Conservation (phyloP, 2,797 vertebrate genomes). For the Semaprochilodus insignis region DNA sequence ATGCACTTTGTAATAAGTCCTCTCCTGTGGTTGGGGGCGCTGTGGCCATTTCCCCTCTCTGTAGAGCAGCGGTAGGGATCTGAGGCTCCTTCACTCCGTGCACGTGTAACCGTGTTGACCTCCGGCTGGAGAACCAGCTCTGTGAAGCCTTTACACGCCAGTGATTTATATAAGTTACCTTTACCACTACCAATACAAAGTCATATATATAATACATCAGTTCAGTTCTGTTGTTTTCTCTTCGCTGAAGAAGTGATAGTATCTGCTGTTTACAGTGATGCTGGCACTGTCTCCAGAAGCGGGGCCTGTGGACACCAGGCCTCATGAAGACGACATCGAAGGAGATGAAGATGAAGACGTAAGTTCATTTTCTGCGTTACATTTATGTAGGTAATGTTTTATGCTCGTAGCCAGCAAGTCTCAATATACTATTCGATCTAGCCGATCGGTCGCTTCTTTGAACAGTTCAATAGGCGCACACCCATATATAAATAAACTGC, state of each 20-base stretch:
- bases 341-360: conserved; percentile 83
- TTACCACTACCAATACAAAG: neutral
- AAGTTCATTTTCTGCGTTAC: neutral
- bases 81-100: conserved; percentile 60
- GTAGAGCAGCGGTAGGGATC: conserved; percentile 45
- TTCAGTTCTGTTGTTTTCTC: neutral
- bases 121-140: conserved; percentile 61
- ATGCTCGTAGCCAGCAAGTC: too few species aligned
- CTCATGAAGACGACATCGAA: conserved; percentile 80
- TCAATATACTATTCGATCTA: too few species aligned
- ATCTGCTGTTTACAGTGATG: conserved; percentile 58
- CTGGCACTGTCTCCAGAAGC: conserved; percentile 78
- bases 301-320: conserved; percentile 76
- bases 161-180: conserved; percentile 24
- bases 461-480: too few species aligned
- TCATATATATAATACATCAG: neutral
- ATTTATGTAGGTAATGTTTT: too few species aligned
- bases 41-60: neutral
- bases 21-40: conserved; percentile 63
- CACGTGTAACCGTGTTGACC: conserved; percentile 76
- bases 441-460: too few species aligned
- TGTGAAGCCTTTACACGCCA: conserved; percentile 39
- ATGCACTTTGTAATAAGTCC: conserved; percentile 42
- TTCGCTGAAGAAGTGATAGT: neutral
- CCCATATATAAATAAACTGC: too few species aligned